Evolutionary conservation across 2,888 invertebrate genomes (phyloP).

Genomic region (Andrena trimmerana): DNA sequence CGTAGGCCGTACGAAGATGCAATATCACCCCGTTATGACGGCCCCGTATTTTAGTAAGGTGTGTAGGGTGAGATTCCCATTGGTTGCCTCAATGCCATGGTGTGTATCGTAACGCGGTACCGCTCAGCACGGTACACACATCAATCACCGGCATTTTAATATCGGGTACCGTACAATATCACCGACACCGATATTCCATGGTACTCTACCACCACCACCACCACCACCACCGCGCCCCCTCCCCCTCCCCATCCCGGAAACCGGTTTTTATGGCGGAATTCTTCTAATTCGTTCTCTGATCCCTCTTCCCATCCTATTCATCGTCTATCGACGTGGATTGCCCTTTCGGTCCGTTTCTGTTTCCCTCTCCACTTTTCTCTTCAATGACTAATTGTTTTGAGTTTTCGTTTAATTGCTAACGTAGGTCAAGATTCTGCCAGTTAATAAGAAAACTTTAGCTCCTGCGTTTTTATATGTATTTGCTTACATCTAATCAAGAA

Average conservation of each 20-base stretch:
- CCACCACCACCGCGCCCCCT: constrained; percentile 13
- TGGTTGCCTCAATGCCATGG: constrained; percentile 61
- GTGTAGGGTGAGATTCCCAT: constrained; percentile 70
- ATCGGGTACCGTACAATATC: constrained; percentile 84
- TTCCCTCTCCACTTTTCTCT: background rate
- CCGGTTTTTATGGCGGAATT: constrained; percentile 81
- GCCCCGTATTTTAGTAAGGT: constrained; percentile 80
- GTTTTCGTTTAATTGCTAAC: background rate
- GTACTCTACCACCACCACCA: constrained; percentile 54
- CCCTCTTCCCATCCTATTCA: constrained; percentile 13
- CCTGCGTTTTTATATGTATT: too few species aligned
- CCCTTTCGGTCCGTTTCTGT: background rate
- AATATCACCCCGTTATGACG: constrained; percentile 82
- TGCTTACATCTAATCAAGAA: too few species aligned
- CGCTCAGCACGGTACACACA: constrained; percentile 84
- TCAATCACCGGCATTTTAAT: constrained; percentile 85
- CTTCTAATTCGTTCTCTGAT: constrained; percentile 79
- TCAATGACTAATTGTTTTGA: background rate
- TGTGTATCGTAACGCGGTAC: constrained; percentile 67
- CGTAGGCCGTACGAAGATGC: constrained; percentile 76
- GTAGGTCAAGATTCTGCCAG: background rate
- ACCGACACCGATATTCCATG: constrained; percentile 76
- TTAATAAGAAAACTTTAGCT: too few species aligned
- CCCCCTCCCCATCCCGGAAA: constrained; percentile 38
- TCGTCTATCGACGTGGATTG: constrained; percentile 14